Base-by-base conservation (phyloP, 2,888 invertebrate genomes). In the Lithophane semibrunnea region DNA sequence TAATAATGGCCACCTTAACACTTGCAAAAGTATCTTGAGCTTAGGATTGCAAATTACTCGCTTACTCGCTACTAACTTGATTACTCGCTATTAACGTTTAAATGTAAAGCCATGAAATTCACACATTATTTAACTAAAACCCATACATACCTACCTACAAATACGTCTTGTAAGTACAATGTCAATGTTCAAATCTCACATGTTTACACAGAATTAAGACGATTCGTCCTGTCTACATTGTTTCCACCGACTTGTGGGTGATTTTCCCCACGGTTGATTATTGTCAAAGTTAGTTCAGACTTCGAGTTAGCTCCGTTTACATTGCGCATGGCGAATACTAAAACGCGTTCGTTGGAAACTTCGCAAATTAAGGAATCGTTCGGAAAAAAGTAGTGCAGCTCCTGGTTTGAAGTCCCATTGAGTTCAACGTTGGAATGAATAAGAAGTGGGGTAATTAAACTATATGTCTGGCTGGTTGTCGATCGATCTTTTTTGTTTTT, bases 271-370 rank as follows among this genome's bases (percentile, higher is more conserved):
- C 88, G 88, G 92, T 90, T 92, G 91, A 92, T 92, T 92, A 94
- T 93, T 92, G 92, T 92, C 91, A 91, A 93, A 94, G 92, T 94
- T 94, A 88, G 92, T 88, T 89, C 85, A 71, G 81, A 88, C 88
- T 78, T 72, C 68, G 84, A 92, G 89, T 92, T 90, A 84, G 88
- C 88, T 90, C 87, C 90, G 92, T 92, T 93, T 91, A 91, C 92
- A 91, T 90, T 92, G 86, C 92, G 91, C 92, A 90, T 90, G 85
- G 88, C 84, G 92, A 92, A 93, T 92, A 92, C 92, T 90, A 91
- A 94, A 93, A 88, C 89, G 88, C 82, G 90, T 87, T 89, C 86
- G 88, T 77, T 86, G 74, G 70, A 85, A 91, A 92, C 88, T 92
- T 92, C 61, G 80, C 83, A 91, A 91, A 91, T 90, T 90, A 91